Evolutionary conservation across 92 coral and sea anemone genomes (phyloP).

Genomic region (Porites lobata): DNA sequence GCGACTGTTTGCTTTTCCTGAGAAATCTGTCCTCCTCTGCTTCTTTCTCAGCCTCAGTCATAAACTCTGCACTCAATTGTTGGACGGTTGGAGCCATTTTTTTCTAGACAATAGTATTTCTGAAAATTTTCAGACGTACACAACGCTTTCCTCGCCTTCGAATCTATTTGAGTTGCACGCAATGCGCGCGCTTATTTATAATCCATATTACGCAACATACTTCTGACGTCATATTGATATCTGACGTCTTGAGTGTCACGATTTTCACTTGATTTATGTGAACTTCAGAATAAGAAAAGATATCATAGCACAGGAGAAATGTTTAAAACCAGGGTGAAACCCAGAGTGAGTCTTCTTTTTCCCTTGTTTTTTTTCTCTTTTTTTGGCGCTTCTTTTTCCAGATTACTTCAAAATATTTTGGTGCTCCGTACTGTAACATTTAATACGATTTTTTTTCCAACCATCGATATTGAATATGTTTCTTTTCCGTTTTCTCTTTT

Average conservation of each 20-base stretch:
- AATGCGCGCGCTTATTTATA: no score
- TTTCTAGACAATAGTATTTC: not conserved
- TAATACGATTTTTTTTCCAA: not conserved
- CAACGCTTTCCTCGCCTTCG: not conserved
- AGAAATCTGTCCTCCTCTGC: slow-evolving; percentile 80
- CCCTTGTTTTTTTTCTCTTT: no score
- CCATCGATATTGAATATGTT: not conserved
- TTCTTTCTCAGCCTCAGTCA: slow-evolving; percentile 71
- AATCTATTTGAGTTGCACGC: no score
- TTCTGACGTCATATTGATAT: slow-evolving; percentile 7
- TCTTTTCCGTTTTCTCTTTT: not conserved
- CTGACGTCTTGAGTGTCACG: slow-evolving; percentile 5
- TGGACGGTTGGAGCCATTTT: slow-evolving; percentile 56
- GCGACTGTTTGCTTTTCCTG: slow-evolving; percentile 95
- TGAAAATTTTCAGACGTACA: not conserved
- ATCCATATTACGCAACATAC: not conserved
- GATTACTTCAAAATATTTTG: no score
- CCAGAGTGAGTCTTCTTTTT: no score
- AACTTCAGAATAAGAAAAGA: no score
- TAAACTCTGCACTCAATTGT: slow-evolving; percentile 72
- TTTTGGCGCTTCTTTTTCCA: no score
- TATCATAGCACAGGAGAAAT: no score
- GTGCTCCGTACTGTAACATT: no score
- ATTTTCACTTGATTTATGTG: not conserved
- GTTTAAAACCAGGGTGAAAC: no score